Evolutionary conservation across 2,113 vertebrate species (phyloP), one percentile per base, ranked within the genome.

Genomic region (Prietella phreatophila): DNA sequence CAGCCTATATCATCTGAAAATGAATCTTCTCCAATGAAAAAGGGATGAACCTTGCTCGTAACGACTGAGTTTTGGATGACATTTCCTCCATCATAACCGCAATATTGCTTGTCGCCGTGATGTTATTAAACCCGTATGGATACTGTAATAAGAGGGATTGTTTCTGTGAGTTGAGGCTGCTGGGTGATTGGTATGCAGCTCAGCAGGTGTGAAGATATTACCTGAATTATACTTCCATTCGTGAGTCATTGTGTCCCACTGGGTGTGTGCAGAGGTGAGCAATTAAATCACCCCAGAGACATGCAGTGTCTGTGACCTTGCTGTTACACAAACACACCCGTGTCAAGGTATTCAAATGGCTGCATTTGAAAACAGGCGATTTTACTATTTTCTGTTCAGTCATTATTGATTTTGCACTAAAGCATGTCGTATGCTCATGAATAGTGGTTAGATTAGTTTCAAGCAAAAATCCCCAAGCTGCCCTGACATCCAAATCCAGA

Each of bases 241-340:
- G 83, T 87, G 92, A 94, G 85, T 91, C 92, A 93, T 92, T 92
- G 91, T 82, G 87, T 87, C 88, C 89, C 91, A 91, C 88, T 85
- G 86, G 89, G 83, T 56, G 84, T 89, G 85, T 85, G 81, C 85
- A 53, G 89, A 92, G 91, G 91, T 89, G 88, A 91, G 91, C 79
- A 87, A 92, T 92, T 88, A 93, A 93, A 93, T 92, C 91, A 90
- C 89, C 89, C 89, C 80, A 42, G 91, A 93, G 92, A 94, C 84
- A 82, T 89, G 89, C 90, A 86, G 88, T 83, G 91, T 92, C 93
- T 93, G 84, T 79, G 90, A 95, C 94, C 93, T 94, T 94, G 92
- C 73, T 86, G 71, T 87, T 53, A 86, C 76, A 69, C 61, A 85
- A 36, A 63, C 53, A 85, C 39, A 79, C 2, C n/a, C 33, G 30